Conservation (phyloP, 1,140 invertebrate species). For the Meloidogyne chitwoodi region DNA sequence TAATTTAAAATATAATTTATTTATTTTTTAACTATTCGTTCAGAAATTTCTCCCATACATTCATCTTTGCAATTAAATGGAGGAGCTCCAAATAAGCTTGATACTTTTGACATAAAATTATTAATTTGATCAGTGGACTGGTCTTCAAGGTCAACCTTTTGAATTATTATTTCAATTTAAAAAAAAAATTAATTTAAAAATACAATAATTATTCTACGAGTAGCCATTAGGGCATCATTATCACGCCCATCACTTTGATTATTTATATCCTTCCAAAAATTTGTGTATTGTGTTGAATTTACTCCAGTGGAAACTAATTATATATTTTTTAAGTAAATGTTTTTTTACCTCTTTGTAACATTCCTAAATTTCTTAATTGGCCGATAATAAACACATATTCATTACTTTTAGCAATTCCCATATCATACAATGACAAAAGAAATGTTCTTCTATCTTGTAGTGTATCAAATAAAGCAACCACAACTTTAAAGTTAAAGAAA, state of each 20-base stretch:
- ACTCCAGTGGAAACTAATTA: neutral
- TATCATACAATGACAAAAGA: slow-evolving; percentile 21
- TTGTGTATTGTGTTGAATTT: neutral
- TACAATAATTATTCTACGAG: slow-evolving; percentile 26
- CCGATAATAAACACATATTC: slow-evolving; percentile 36
- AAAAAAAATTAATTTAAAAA: neutral
- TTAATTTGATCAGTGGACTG: slow-evolving; percentile 16
- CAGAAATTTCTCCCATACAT: slow-evolving; percentile 28
- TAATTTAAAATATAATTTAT: neutral
- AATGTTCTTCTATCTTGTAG: slow-evolving; percentile 19
- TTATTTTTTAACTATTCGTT: slow-evolving; percentile 6
- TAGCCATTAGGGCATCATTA: slow-evolving; percentile 23
- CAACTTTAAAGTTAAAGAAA: slow-evolving; percentile 18
- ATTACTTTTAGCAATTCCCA: slow-evolving; percentile 10
- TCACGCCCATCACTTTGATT: slow-evolving; percentile 27
- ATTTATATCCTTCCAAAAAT: slow-evolving; percentile 3
- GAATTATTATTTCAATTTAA: neutral
- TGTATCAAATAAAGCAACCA: slow-evolving; percentile 27
- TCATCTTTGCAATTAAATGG: slow-evolving; percentile 27
- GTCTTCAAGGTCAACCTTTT: slow-evolving; percentile 32
- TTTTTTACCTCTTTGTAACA: slow-evolving; percentile 16
- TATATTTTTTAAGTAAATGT: neutral
- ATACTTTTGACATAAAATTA: slow-evolving; percentile 26
- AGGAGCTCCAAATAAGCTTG: slow-evolving; percentile 16
- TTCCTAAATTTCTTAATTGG: slow-evolving; percentile 26